Conservation (phyloP, 2,797 vertebrate genomes). For the Hippoglossus hippoglossus region DNA sequence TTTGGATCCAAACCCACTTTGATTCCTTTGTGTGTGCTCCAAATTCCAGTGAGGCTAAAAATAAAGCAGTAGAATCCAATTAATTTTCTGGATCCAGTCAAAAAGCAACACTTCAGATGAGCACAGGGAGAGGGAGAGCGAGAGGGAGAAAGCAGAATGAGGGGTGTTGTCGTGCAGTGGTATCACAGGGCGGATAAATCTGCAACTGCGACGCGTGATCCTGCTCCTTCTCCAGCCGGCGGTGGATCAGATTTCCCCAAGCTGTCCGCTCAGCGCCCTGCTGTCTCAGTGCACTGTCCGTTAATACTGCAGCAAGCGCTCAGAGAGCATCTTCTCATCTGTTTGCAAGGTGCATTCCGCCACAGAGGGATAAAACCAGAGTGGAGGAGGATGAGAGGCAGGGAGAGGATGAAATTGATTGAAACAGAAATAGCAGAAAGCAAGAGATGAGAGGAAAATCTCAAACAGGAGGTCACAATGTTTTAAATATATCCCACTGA, state of each 20-base stretch:
- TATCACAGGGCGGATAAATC: slow-evolving; percentile 75
- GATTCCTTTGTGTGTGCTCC: slow-evolving; percentile 36
- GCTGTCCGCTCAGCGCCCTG: slow-evolving; percentile 74
- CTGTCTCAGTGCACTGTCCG: slow-evolving; percentile 59
- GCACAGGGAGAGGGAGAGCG: slow-evolving; percentile 1
- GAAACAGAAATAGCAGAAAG: slow-evolving; percentile 40
- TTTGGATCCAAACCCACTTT: slow-evolving; percentile 40
- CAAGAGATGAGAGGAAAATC: slow-evolving; percentile 20
- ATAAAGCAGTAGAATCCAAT: slow-evolving; percentile 57
- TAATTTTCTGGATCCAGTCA: slow-evolving; percentile 34
- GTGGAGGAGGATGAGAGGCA: slow-evolving; percentile 35
- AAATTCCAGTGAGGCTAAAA: slow-evolving; percentile 49
- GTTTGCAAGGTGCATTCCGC: slow-evolving; percentile 75
- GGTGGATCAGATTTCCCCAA: slow-evolving; percentile 77
- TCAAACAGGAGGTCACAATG: slow-evolving; percentile 17
- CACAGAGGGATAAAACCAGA: slow-evolving; percentile 60
- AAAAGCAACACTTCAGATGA: slow-evolving; percentile 51
- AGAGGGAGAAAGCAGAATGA: slow-evolving; percentile 32
- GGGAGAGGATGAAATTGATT: slow-evolving; percentile 25
- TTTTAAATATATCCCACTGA: slow-evolving; percentile 44
- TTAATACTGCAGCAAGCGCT: slow-evolving; percentile 73
- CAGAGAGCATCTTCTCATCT: slow-evolving; percentile 54
- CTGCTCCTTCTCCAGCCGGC: slow-evolving; percentile 63
- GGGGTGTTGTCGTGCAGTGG: slow-evolving; percentile 70
- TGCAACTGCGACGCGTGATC: slow-evolving; percentile 72